Base-by-base conservation (phyloP, 2,888 invertebrate species). In the Caenorhabditis virilis region DNA sequence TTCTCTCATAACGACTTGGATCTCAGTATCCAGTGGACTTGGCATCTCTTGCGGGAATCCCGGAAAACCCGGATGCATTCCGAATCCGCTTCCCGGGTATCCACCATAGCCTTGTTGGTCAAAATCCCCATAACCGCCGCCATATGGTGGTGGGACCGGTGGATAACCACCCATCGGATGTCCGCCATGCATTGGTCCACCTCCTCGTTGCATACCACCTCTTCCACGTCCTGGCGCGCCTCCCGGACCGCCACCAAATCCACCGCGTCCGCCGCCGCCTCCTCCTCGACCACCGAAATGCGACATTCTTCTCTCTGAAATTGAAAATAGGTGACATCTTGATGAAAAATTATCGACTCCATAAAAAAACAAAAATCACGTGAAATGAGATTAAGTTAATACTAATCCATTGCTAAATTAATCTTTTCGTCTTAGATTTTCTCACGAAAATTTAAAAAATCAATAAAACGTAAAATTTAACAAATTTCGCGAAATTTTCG, bases 1-100 rank as follows among this genome's bases (percentile, higher is more conserved):
- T 52, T 82, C 82, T 20, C 78, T 54, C n/a, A 78, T 51, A 13
- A 82, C 82, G n/a, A 72, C 68, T 55, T 74, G 73, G 45, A 82
- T 77, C 54, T 82, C 82, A 18, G 79, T 78, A 48, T 82, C 82
- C 16, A 82, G 61, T 5, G 82, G 82, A 30, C 74, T 76, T 30
- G 71, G 55, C 63, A 66, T 62, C 30, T 59, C 63, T 47, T 49
- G 62, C 36, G 62, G 56, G 35, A 48, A 64, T 15, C 66, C 66
- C 18, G 48, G 26, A 18, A 49, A 18, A 18, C 55, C 30, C 23
- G 48, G 27, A 35, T 49, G 50, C 54, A 50, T 55, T 47, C 59
- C 68, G 23, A 58, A 66, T 1, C 48, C 61, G n/a, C n/a, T n/a
- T n/a, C n/a, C n/a, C n/a, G n/a, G n/a, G n/a, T n/a, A n/a, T 3